Evolutionary conservation across 2,888 invertebrate genomes (phyloP).

Genomic region (Leptopterna dolabrata): DNA sequence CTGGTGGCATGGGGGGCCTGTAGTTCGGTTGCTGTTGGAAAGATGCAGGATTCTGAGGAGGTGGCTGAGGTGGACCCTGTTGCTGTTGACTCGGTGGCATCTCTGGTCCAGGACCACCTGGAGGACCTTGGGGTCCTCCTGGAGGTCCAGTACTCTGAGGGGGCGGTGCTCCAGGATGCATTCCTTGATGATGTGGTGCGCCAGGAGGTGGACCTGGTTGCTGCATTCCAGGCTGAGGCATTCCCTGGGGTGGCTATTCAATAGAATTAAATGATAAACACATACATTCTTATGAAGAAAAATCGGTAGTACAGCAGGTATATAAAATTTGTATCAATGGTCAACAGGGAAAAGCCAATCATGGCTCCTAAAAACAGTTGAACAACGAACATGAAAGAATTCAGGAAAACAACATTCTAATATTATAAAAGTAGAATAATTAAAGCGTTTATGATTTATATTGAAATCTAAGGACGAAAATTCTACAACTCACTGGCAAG

Average conservation of each 20-base stretch:
- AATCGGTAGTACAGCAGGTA: neutral
- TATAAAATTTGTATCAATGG: no score
- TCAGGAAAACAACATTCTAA: no score
- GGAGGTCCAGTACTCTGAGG: conserved; percentile 66
- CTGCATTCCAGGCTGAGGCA: conserved; percentile 64
- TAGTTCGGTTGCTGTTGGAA: conserved; percentile 48
- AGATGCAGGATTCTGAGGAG: conserved; percentile 34
- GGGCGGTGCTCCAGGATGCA: conserved; percentile 68
- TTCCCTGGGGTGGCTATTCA: conserved; percentile 72
- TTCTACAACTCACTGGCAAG: conserved; percentile 78
- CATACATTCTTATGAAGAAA: no score
- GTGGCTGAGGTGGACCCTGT: conserved; percentile 43
- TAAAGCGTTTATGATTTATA: no score
- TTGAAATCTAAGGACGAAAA: no score
- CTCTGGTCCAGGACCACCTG: conserved; percentile 65
- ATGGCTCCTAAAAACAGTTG: no score
- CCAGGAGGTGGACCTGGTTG: conserved; percentile 54
- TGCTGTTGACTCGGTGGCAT: conserved; percentile 65
- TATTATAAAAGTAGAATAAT: no score
- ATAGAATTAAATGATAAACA: no score
- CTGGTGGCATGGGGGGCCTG: conserved; percentile 58
- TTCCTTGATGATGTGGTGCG: conserved; percentile 66
- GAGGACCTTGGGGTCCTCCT: conserved; percentile 65
- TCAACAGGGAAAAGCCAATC: no score
- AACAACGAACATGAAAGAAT: no score